Evolutionary conservation across 1,140 invertebrate species (phyloP), one percentile per base, ranked within the genome.

Genomic region (Achatina immaculata): DNA sequence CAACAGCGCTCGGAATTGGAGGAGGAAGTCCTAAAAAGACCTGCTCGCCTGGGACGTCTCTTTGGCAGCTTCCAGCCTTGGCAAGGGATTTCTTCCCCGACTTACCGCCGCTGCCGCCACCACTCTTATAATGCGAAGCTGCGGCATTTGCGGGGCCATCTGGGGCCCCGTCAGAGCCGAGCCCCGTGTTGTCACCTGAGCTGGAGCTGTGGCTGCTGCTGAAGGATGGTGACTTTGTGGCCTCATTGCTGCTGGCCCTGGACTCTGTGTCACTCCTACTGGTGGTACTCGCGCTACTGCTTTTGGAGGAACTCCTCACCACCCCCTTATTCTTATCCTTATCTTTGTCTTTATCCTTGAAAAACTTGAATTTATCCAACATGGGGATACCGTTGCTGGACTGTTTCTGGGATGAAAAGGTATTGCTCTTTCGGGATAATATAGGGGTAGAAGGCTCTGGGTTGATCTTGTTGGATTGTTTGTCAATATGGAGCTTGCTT

Each of bases 341-440:
- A 6, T 48, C 43, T 36, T 78, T 78, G 34, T 76, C 51, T 43
- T 76, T 76, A 16, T 80, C 85, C 88, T 97, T 97, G 91, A 97
- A 97, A 7, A 97, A 93, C 91, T 97, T 97, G 85, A 97, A 94
- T 89, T 97, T 98, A 89, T 97, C 96, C 82, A 97, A 93, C 94
- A 97, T 97, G 36, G 96, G 97, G 89, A 96, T 92, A 85, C 92
- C 92, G 69, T 90, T 89, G 55, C 85, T 86, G 81, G 73, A 83
- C 21, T 71, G 65, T 2, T 74, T 74, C 36, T 80, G 80, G 48
- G 82, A 80, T 0, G 82, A n/a, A n/a, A n/a, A 83, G 38, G 62
- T 36, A 40, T 28, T 83, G 85, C 87, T 89, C 86, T 89, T 90
- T 65, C 86, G 86, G 31, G 87, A 85, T 38, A 86, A 85, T 28